Base-by-base conservation (phyloP, 2,113 vertebrate species). In the Mustelus asterias region DNA sequence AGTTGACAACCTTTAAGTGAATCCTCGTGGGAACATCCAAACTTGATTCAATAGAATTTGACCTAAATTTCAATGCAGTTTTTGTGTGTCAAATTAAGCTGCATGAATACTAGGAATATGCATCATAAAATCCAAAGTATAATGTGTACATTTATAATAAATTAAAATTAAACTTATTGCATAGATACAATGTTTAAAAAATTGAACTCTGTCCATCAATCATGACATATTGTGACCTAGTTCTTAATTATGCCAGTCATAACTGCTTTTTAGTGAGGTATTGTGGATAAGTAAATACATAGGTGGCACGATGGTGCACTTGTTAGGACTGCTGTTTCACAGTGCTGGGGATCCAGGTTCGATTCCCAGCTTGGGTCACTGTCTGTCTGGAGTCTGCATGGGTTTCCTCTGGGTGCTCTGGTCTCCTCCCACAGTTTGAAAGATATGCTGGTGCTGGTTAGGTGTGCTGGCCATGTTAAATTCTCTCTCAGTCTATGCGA, bases 121-220 rank as follows among this genome's bases (percentile, higher is more conserved):
- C 41, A 95, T 95, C 94, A 95, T 95, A 95, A 95, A 18, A 95
- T 29, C 67, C 13, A 13, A 72, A 95, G 65, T 48, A 76, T 69
- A 60, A 29, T 72, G 20, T 76, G 69, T 33, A 10, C 94, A 76
- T 95, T 95, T 94, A 72, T 94, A 72, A 76, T 72, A 95, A 76
- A 76, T 54, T 67, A 41, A 70, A 95, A 54, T 44, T 54, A 95
- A 72, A 95, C 65, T 48, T 44, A 54, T 72, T 33, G 70, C 94
- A 54, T 95, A 10, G 67, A 76, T 95, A 13, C 44, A 95, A 72
- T 67, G 69, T 72, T 54, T 95, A 95, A 95, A 95, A 76, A 72
- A 72, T 54, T 72, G 67, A 76, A 95, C 67, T 54, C 18, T 95
- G 41, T 72, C 94, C 69, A 95, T 95, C 54, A 72, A 95, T 72